Evolutionary conservation across 2,113 vertebrate species (phyloP), one percentile per base, ranked within the genome.

Genomic region (Passer domesticus): DNA sequence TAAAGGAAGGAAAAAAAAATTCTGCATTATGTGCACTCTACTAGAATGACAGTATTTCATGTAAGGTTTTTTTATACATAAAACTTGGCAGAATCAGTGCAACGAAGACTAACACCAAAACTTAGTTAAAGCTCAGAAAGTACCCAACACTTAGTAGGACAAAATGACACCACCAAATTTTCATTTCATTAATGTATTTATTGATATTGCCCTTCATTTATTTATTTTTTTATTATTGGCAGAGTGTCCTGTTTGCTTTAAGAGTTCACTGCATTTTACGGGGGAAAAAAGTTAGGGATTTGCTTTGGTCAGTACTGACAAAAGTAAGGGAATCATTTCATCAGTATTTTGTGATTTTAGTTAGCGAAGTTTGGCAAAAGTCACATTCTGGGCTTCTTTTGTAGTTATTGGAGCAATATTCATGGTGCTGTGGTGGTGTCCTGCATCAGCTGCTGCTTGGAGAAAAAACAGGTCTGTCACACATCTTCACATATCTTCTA

Each of bases 361-460:
- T 74, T 78, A 27, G 13, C 33, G 44, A 43, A 63, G 25, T 50
- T 4, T 49, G 53, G 12, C 46, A 50, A 17, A 85, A 77, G 47
- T 63, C 12, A 15, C 11, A 15, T 25, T 31, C 31, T 47, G 80
- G 49, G 12, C 22, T 33, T 47, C 9, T 35, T 60, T 47, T 37
- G 1, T 21, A 30, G 20, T 66, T 28, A 9, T 1, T 53, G 18
- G 12, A 55, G 33, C 22, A 44, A 6, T 58, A 7, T 53, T 87
- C 4, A 3, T 44, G 49, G n/a, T 82, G 78, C 30, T 30, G 4
- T 15, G 23, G 11, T n/a, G 28, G 6, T 68, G 24, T 25, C 27
- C 28, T 64, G 43, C 28, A 37, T 52, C 0, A 0, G 4, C 50
- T 78, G 64, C 56, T 60, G 47, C n/a, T 41, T 33, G 69, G 22